A percentile compares a stretch with the other conserved stretches of the same genome.
phyloP scores from a whole-genome alignment of 2,113 vertebrate species.

The Setophaga coronata region DNA sequence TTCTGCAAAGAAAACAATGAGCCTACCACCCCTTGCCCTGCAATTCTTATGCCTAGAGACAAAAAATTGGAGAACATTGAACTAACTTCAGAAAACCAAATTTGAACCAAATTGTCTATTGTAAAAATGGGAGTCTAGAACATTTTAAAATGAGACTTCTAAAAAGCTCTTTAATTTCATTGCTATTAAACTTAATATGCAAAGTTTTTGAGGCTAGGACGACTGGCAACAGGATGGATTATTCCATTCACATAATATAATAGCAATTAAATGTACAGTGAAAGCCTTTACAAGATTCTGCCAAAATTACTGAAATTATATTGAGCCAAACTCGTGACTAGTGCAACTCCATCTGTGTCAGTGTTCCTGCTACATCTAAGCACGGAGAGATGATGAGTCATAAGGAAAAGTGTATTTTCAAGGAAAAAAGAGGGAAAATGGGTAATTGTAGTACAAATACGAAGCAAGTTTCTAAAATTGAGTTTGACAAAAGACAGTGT shows the following conservation, averaged over 20 bases:
- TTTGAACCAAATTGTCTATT: background rate
- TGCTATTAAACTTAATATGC: background rate
- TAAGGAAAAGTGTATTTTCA: background rate
- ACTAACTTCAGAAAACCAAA: background rate
- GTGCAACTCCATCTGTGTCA: constrained; percentile 20
- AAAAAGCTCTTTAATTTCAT: background rate
- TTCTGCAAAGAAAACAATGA: background rate
- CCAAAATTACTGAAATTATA: background rate
- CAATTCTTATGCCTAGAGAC: background rate
- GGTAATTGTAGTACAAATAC: background rate
- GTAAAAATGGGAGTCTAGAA: background rate
- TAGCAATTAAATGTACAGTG: constrained; percentile 25
- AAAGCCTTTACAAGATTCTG: constrained; percentile 7
- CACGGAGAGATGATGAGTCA: background rate
- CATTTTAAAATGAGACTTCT: background rate
- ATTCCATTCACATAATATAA: background rate
- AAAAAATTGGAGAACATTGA: background rate
- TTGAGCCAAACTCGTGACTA: background rate
- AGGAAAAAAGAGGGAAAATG: background rate
- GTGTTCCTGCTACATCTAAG: background rate
- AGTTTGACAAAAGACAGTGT: background rate
- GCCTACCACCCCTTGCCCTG: rapidly evolving
- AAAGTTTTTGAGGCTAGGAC: background rate
- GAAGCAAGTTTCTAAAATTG: constrained; percentile 12
- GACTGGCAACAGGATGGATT: background rate